A percentile compares a stretch with the other conserved stretches of the same genome.
phyloP scores from a whole-genome alignment of 2,113 vertebrate genomes.

The Larimichthys polyactis region DNA sequence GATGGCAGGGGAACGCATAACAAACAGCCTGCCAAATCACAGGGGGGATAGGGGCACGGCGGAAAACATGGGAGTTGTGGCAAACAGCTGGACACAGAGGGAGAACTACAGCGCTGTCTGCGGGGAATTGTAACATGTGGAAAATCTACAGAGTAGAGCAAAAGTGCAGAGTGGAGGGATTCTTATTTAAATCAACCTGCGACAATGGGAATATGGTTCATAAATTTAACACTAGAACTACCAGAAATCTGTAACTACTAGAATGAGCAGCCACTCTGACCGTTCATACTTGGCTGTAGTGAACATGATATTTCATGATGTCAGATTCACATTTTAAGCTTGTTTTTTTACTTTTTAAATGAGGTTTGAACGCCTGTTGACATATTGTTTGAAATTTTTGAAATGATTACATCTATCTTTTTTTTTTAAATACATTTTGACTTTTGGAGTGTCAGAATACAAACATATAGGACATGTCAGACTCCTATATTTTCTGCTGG shows the following conservation, averaged over 20 bases:
- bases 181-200: not conserved
- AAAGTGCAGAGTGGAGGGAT: not conserved
- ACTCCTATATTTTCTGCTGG: too few relatives aligned
- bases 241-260: too few relatives aligned
- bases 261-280: too few relatives aligned
- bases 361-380: too few relatives aligned
- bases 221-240: not conserved
- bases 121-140: not conserved
- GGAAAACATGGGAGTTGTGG: conserved; percentile 32
- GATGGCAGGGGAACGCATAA: conserved; percentile 57
- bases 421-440: too few relatives aligned
- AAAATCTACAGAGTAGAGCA: not conserved
- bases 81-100: conserved; percentile 52
- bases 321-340: too few relatives aligned
- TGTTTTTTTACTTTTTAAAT: too few relatives aligned
- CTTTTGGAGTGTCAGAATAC: too few relatives aligned
- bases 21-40: conserved; percentile 58
- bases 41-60: not conserved
- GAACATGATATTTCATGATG: too few relatives aligned
- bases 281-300: too few relatives aligned
- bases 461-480: too few relatives aligned
- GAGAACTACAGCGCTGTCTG: not conserved
- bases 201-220: not conserved
- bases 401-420: too few relatives aligned
- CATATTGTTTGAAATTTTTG: not conserved